Evolutionary conservation across 2,888 invertebrate genomes (phyloP).

Genomic region (Saturnia japonica): DNA sequence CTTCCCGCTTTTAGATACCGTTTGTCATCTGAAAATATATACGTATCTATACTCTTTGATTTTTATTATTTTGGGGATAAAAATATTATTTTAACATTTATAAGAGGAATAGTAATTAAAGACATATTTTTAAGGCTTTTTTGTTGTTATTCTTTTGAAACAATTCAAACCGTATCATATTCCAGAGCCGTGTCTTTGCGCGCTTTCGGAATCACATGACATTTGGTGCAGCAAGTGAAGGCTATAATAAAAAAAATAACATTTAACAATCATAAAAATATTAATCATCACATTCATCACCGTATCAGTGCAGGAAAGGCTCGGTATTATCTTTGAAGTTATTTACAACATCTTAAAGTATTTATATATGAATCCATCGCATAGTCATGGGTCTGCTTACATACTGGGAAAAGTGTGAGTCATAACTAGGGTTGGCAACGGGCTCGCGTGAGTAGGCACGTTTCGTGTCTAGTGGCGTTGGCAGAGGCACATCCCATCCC

Average conservation of each 20-base stretch:
- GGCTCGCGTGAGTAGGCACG: background rate
- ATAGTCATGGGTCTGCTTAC: no score
- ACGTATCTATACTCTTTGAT: background rate
- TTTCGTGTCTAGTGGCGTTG: background rate
- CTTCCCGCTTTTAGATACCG: conserved; percentile 14
- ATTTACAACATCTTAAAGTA: no score
- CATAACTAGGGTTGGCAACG: background rate
- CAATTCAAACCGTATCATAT: background rate
- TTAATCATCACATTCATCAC: no score
- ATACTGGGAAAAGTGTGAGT: background rate
- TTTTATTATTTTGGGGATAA: conserved; percentile 1
- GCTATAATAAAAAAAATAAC: background rate
- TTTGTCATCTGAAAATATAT: no score
- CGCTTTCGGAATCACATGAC: background rate
- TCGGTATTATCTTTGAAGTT: no score
- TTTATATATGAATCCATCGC: no score
- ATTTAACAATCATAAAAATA: no score
- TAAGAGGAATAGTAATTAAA: no score
- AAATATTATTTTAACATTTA: background rate
- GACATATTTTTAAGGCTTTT: background rate
- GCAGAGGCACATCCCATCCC: background rate
- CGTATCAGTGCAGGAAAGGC: no score
- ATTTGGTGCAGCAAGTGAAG: background rate
- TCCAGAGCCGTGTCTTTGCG: background rate
- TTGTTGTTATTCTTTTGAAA: background rate